Evolutionary conservation across 1,140 invertebrate species (phyloP).

Genomic region (Lepidostoma basale): DNA sequence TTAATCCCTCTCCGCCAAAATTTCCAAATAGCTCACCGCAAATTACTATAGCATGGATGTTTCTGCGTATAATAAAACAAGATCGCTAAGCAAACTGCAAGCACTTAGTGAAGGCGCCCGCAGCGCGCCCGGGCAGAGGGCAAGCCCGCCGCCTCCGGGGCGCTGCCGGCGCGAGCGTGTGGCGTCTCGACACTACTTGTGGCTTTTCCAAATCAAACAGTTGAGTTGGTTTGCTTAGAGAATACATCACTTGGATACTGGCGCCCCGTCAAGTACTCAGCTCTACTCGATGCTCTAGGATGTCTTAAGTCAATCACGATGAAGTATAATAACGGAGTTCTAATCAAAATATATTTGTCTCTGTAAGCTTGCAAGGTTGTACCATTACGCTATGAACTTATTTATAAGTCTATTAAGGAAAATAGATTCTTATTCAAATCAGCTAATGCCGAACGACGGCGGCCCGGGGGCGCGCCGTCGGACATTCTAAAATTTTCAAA

Average conservation of each 20-base stretch:
- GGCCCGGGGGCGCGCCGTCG: not conserved
- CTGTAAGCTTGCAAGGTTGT: constrained; percentile 44
- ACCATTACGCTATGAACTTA: constrained; percentile 39
- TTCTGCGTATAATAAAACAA: constrained; percentile 46
- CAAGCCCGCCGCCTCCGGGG: not conserved
- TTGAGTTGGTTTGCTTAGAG: constrained; percentile 45
- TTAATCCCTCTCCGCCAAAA: constrained; percentile 47
- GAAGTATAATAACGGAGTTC: constrained; percentile 35
- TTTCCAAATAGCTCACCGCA: constrained; percentile 46
- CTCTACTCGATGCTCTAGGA: constrained; percentile 45
- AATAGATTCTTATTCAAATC: constrained; percentile 34
- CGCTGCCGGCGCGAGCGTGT: not conserved
- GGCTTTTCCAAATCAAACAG: constrained; percentile 21
- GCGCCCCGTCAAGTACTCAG: constrained; percentile 39
- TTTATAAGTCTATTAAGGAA: constrained; percentile 30
- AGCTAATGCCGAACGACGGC: constrained; percentile 18
- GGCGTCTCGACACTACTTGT: constrained; percentile 17
- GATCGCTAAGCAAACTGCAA: constrained; percentile 46
- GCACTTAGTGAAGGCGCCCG: constrained; percentile 22
- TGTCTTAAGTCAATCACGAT: constrained; percentile 37
- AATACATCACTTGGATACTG: constrained; percentile 40
- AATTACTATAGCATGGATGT: constrained; percentile 46
- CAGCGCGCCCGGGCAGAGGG: not conserved
- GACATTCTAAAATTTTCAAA: constrained; percentile 26
- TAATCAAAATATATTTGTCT: constrained; percentile 42